phyloP scores from a whole-genome alignment of 2,888 invertebrate genomes.

The Dinocampus coccinellae region DNA sequence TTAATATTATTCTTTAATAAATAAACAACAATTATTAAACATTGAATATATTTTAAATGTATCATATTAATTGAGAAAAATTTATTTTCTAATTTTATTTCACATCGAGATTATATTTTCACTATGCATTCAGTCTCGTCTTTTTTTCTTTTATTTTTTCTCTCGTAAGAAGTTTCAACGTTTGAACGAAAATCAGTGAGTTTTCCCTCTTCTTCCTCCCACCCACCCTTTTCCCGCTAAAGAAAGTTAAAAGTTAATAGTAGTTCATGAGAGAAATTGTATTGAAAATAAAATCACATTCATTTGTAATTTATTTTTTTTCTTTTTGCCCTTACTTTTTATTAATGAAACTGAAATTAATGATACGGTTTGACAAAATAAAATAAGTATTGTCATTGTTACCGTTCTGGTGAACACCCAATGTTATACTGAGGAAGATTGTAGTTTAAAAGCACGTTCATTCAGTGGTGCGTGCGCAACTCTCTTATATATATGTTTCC shows the following conservation, averaged over 20 bases:
- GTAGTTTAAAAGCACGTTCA: slow-evolving; percentile 54
- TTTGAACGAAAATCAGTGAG: background rate
- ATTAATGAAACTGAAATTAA: background rate
- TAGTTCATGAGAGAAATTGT: background rate
- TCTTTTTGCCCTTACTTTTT: background rate
- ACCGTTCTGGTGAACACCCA: slow-evolving; percentile 46
- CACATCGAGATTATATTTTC: too few relatives aligned
- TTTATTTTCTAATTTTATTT: too few relatives aligned
- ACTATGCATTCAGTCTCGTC: too few relatives aligned
- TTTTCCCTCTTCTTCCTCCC: too few relatives aligned
- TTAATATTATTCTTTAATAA: background rate
- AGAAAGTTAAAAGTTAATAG: background rate
- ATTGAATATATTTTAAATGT: too few relatives aligned
- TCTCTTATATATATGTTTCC: background rate
- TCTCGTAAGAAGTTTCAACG: background rate
- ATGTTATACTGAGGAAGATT: slow-evolving; percentile 48
- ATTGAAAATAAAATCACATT: background rate
- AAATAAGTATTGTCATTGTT: slow-evolving; percentile 20
- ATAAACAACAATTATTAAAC: background rate
- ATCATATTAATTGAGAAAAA: too few relatives aligned
- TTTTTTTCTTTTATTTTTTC: too few relatives aligned
- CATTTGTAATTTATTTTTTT: background rate
- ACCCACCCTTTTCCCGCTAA: background rate
- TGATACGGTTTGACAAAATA: slow-evolving; percentile 21
- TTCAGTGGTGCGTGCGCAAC: slow-evolving; percentile 58